Base-by-base conservation (phyloP, 2,888 invertebrate genomes). In the Acleris laterana region DNA sequence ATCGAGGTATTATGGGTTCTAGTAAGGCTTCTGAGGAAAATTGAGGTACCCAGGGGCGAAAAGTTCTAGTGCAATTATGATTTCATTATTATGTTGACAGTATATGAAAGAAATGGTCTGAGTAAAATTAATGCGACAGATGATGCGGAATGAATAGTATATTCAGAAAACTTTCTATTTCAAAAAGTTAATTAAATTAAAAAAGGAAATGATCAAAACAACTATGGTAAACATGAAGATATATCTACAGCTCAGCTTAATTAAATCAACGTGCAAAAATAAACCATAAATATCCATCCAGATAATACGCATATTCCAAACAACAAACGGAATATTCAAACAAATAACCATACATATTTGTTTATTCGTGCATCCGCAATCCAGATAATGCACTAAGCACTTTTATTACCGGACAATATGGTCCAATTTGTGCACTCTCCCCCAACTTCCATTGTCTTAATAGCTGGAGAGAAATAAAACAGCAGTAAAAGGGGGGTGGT, bases 391-490 rank as follows among this genome's bases (percentile, higher is more conserved):
- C 32, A 65, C 20, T 65, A 60, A 64, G 53, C 55, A 28, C 49
- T 61, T 65, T 61, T 61, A 61, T 56, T 38, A 49, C 32, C 51
- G 61, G 71, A 74, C 74, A 74, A 74, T 66, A 57, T 53, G 48
- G 60, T 74, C 68, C 75, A 74, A 76, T 77, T 76, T 74, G 70
- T 68, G 62, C 63, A 58, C 19, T 65, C 19, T 65, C 69, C 70
- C 63, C 57, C 65, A 63, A 60, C 55, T 62, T 53, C 68, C 68
- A 71, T 71, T 63, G 70, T 64, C 74, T 73, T 80, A 81, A 81
- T 78, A 78, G 78, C 72, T 50, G 68, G 46, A 66, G 73, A 78
- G 77, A 76, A 75, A 81, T 84, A 83, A 84, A 85, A 84, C 75
- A 77, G 77, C 78, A 77, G 70, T 83, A 79, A 82, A 80, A 77